phyloP scores from a whole-genome alignment of 2,888 invertebrate genomes.

The Brachynemurus nebulosus region DNA sequence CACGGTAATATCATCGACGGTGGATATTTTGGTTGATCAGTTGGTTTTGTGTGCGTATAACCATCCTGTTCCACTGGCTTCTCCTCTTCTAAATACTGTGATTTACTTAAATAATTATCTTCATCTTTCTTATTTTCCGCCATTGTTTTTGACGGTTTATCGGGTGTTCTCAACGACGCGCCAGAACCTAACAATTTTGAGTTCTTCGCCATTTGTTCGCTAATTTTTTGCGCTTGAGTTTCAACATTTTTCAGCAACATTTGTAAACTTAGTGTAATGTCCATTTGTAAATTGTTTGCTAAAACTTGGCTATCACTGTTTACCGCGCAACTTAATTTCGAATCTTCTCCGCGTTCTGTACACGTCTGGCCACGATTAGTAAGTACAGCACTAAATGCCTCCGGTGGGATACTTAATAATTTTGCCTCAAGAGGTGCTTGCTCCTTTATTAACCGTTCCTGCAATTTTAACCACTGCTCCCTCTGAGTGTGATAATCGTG shows the following conservation, averaged over 20 bases:
- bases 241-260: constrained; percentile 35
- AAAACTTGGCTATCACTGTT: constrained; percentile 28
- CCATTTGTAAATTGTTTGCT: constrained; percentile 30
- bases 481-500: constrained; percentile 48
- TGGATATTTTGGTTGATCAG: constrained; percentile 32
- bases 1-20: constrained; percentile 35
- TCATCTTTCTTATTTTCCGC: constrained; percentile 5
- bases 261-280: constrained; percentile 34
- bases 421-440: constrained; percentile 34
- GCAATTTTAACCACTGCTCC: constrained; percentile 42
- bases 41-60: constrained; percentile 17
- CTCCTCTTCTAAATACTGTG: too few species aligned
- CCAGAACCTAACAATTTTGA: constrained; percentile 12
- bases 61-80: neutral
- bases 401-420: constrained; percentile 26
- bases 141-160: neutral
- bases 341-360: constrained; percentile 27
- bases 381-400: constrained; percentile 24
- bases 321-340: constrained; percentile 30
- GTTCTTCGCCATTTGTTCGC: constrained; percentile 29
- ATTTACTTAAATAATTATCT: too few species aligned
- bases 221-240: constrained; percentile 35
- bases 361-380: constrained; percentile 29
- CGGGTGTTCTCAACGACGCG: neutral
- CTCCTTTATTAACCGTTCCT: constrained; percentile 41